Evolutionary conservation across 2,113 vertebrate genomes (phyloP).

Genomic region (Parus major): DNA sequence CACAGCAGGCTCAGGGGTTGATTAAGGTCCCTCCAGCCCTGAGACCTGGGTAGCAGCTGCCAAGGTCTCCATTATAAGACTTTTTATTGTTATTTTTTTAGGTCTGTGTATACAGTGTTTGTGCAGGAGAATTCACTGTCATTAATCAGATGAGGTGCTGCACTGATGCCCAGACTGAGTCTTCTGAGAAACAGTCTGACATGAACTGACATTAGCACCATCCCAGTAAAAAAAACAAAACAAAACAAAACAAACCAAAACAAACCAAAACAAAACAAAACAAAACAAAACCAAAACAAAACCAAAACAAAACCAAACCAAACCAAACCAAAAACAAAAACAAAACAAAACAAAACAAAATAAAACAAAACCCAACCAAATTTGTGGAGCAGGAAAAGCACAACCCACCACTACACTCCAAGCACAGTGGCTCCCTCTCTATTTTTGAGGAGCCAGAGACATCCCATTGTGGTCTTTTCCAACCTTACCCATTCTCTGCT

Average conservation of each 20-base stretch:
- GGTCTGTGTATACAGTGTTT: neutral
- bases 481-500: neutral
- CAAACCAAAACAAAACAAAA: neutral
- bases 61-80: neutral
- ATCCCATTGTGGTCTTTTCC: neutral
- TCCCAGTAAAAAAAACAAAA: neutral
- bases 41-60: neutral
- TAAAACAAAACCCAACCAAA: rapidly evolving
- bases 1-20: neutral
- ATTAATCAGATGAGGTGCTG: neutral
- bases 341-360: neutral
- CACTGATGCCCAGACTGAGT: neutral
- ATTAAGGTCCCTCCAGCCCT: neutral
- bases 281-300: neutral
- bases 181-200: neutral
- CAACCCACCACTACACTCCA: neutral
- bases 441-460: neutral
- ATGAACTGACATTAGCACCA: neutral
- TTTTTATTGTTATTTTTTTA: neutral
- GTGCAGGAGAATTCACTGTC: neutral
- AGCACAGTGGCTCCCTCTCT: neutral
- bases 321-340: no score
- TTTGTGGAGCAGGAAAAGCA: neutral
- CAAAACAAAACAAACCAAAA: no score
- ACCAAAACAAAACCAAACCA: neutral